Base-by-base conservation (phyloP, 2,113 vertebrate species). In the Alectura lathami region DNA sequence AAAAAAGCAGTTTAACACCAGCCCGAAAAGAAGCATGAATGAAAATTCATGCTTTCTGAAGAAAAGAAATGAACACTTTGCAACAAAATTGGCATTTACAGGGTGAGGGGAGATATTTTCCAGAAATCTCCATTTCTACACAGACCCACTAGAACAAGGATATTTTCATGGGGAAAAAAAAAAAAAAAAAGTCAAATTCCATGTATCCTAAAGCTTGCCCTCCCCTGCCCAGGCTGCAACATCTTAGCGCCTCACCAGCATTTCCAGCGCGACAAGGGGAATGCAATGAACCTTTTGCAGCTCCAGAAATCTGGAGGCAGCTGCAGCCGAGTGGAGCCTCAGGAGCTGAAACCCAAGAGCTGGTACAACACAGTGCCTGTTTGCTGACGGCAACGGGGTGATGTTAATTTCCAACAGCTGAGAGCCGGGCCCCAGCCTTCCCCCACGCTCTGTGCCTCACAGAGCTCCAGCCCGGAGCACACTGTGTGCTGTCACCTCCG, bases 1-100 rank as follows among this genome's bases (percentile, higher is more conserved):
- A 54, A 88, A 64, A 67, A 54, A 91, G 88, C 48, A 91, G 60
- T 78, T 93, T 64, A 81, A 93, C 80, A 56, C 86, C 88, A 94
- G 72, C 79, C 87, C 27, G 9, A 57, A 77, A 72, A 36, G 60
- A 81, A 91, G 29, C 3, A 30, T 83, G n/a, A n/a, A n/a, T n/a
- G n/a, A n/a, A n/a, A n/a, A 4, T 86, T 86, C 88, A 53, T 64
- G 7, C 26, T 56, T 63, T 86, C 72, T 7, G 34, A 59, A 69
- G 86, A 51, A 73, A 50, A 85, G 36, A 79, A 94, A 92, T 23
- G 34, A 59, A 63, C 9, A 6, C n/a, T 73, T 57, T 45, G 63
- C 78, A 59, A 89, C 63, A 67, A 45, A 40, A 76, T 1, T 15
- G 38, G 48, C 56, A 20, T 32, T 83, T 78, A 17, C 6, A 34